These are phyloP conservation scores for Plagiodera versicolora DNA, from an alignment of 2,888 invertebrate species.

Conservation along the genomic window DNA sequence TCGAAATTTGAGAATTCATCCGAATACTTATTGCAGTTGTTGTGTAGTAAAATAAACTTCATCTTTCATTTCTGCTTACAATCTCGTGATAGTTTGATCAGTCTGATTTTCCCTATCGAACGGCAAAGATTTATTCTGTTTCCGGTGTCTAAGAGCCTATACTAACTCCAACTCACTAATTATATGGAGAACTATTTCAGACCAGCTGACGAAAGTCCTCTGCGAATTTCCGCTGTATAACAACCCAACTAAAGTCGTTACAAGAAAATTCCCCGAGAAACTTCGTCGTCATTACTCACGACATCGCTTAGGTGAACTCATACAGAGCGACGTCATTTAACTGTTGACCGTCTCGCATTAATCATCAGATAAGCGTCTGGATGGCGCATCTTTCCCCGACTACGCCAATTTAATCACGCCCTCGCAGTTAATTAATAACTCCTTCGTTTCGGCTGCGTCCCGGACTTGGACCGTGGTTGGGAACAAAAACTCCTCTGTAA, in stretches of 20 bases:
- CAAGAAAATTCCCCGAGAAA: constrained; percentile 41
- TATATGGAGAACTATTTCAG: too few species aligned
- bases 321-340: constrained; percentile 40
- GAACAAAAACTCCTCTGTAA: neutral
- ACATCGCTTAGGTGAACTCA: constrained; percentile 43
- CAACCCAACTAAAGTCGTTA: constrained; percentile 40
- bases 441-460: constrained; percentile 29
- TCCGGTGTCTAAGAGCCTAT: too few species aligned
- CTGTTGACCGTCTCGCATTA: constrained; percentile 45
- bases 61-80: too few species aligned
- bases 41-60: too few species aligned
- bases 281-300: constrained; percentile 42
- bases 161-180: too few species aligned
- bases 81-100: too few species aligned
- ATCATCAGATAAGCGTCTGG: constrained; percentile 46
- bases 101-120: too few species aligned
- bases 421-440: constrained; percentile 46
- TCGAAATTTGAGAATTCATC: too few species aligned
- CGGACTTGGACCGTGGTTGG: neutral
- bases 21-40: too few species aligned
- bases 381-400: constrained; percentile 36
- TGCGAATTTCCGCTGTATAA: neutral
- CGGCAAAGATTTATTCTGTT: too few species aligned
- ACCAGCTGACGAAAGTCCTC: too few species aligned
- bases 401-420: constrained; percentile 48